A percentile compares a stretch with the other conserved stretches of the same genome.
phyloP scores from a whole-genome alignment of 2,797 vertebrate genomes.

The Pseudochromis fuscus region DNA sequence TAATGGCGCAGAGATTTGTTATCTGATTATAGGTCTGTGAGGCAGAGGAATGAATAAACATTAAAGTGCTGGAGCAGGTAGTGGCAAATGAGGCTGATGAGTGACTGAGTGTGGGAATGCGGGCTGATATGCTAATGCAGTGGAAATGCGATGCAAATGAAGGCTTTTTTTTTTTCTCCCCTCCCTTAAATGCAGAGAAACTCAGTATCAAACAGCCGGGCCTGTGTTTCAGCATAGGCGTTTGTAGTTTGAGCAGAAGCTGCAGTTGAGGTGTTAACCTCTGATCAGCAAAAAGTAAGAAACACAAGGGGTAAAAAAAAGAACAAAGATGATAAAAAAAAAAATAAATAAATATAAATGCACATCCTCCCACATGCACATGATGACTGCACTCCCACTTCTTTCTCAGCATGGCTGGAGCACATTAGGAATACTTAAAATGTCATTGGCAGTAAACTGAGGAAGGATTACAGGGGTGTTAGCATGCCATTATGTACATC shows the following conservation, averaged over 20 bases:
- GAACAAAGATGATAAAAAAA: background rate
- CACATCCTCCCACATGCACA: conserved; percentile 31
- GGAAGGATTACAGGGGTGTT: conserved; percentile 71
- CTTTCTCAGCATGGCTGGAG: conserved; percentile 44
- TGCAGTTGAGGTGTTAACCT: background rate
- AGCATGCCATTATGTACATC: conserved; percentile 70
- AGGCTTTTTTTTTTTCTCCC: background rate
- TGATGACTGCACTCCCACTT: conserved; percentile 19
- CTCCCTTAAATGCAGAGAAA: conserved; percentile 30
- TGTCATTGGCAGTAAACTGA: conserved; percentile 68
- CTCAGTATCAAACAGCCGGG: conserved; percentile 28
- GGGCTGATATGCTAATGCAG: conserved; percentile 62
- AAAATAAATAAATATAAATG: conserved; percentile 2
- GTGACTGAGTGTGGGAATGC: conserved; percentile 34
- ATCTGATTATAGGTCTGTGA: conserved; percentile 64
- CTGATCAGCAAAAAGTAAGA: conserved; percentile 9
- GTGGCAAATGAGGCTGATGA: conserved; percentile 67
- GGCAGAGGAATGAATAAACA: conserved; percentile 72
- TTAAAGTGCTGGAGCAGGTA: conserved; percentile 64
- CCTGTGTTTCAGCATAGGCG: conserved; percentile 8
- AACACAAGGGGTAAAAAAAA: background rate
- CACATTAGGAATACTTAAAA: conserved; percentile 72
- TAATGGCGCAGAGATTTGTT: conserved; percentile 67
- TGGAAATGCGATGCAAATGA: conserved; percentile 69
- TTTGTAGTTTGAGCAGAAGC: conserved; percentile 4